Evolutionary conservation across 2,113 vertebrate species (phyloP), one percentile per base, ranked within the genome.

Genomic region (Neopipo cinnamomea): DNA sequence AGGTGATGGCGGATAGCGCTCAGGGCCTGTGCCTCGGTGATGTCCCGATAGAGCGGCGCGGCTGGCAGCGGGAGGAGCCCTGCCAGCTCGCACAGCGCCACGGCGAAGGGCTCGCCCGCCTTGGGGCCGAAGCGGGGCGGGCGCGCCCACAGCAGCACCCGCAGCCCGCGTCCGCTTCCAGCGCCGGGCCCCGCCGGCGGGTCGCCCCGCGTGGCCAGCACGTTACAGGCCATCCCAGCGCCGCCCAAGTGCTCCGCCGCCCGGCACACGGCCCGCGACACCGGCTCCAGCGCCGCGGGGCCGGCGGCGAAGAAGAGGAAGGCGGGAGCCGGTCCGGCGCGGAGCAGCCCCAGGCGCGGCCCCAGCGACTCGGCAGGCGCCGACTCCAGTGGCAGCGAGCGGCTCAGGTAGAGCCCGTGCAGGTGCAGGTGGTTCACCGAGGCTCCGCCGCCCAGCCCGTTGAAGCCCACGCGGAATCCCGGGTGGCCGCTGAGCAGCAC

Each of bases 341-440:
- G 58, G 14, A 99, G 95, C 19, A 96, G 79, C 71, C 98, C 81
- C 81, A 99, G 88, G 41, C 74, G 19, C 95, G 98, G 70, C 33
- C 97, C 74, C 37, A 99, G 92, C 1, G 97, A 96, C 61, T 96
- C 73, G 9, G 97, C 96, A 4, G 97, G 96, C 2, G 97, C 96
- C 3, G 96, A 91, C 91, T 99, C 99, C 41, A 99, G 93, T 4
- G 93, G 97, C 62, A 99, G 97, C 63, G 98, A 74, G 17, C 96
- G 95, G 20, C 94, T 47, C 83, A 99, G 88, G 95, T 99, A 99
- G 85, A 99, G 98, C 27, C 98, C 98, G 24, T 99, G 99, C 11
- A 99, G 96, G 83, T 99, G 99, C 24, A 99, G 96, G 81, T 99
- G 99, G 96, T 99, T 99, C 59, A 99, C 98, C 0, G 99, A 99